These are phyloP conservation scores for Byasa hedistus DNA, from an alignment of 2,888 invertebrate species.

Conservation along the genomic window DNA sequence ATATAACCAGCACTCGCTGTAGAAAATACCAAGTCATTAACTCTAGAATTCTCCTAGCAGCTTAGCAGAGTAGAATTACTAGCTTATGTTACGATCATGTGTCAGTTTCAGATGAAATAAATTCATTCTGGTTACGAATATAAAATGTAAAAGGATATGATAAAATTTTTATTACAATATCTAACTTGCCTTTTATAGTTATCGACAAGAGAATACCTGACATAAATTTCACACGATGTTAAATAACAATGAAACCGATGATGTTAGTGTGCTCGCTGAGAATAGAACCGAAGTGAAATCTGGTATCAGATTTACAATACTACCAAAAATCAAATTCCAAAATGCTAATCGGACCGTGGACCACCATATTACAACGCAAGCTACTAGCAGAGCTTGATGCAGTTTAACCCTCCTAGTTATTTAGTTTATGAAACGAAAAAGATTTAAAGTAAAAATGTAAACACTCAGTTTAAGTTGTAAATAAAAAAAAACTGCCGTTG, in stretches of 20 bases:
- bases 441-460: background rate
- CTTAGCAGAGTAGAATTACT: background rate
- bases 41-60: background rate
- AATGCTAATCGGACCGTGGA: no score
- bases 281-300: no score
- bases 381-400: no score
- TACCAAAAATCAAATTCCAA: no score
- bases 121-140: background rate
- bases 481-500: constrained; percentile 26
- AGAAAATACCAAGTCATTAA: background rate
- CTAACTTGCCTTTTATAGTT: background rate
- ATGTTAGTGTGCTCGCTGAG: no score
- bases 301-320: no score
- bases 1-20: background rate
- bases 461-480: background rate
- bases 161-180: background rate
- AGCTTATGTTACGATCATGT: background rate
- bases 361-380: no score
- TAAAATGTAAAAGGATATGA: background rate
- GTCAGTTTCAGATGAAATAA: background rate
- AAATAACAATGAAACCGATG: no score
- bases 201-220: no score
- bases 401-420: no score
- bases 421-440: background rate
- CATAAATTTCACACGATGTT: no score